Base-by-base conservation (phyloP, 2,888 invertebrate genomes). In the Argynnis bischoffii region DNA sequence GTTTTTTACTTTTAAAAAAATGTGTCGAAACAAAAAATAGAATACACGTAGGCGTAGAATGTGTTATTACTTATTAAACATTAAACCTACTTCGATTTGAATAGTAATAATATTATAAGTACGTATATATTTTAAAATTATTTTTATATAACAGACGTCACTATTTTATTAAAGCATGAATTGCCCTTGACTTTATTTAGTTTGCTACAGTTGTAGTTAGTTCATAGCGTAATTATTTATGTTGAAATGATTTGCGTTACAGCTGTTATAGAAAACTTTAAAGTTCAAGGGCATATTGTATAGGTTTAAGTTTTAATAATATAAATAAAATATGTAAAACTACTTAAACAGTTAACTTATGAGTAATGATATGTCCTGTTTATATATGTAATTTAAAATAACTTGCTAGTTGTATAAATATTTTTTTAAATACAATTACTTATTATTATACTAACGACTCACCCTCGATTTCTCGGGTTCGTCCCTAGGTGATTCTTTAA, bases 191-290 rank as follows among this genome's bases (percentile, higher is more conserved):
- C 59, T 31, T 59, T 31, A 48, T 48, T 48, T 48, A 2, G 26
- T 11, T 59, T 48, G 8, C 11, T 41, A 41, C 35, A 41, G 35
- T 41, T 41, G 35, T 41, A 8, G 35, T 41, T 41, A 41, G 11
- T 41, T 41, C 35, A 41, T 41, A 35, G 35, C 35, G 35, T 35
- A 41, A 41, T 41, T 41, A 41, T 41, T 41, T 41, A 41, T 41
- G 35, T 41, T 59, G n/a, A 55, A 41, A 31, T 48, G 47, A 59
- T 59, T 59, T 59, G 31, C 16, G n/a, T 48, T 59, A 48, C 59
- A 59, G 48, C 47, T 59, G 59, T 59, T 59, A 48, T 57, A 47
- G 59, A n/a, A 48, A 15, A 59, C 31, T n/a, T 48, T 59, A 31
- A 31, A 59, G 26, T 26, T 31, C 59, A 59, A 59, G 59, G 59